Base-by-base conservation (phyloP, 2,888 invertebrate species). In the Argyresthia albistria region DNA sequence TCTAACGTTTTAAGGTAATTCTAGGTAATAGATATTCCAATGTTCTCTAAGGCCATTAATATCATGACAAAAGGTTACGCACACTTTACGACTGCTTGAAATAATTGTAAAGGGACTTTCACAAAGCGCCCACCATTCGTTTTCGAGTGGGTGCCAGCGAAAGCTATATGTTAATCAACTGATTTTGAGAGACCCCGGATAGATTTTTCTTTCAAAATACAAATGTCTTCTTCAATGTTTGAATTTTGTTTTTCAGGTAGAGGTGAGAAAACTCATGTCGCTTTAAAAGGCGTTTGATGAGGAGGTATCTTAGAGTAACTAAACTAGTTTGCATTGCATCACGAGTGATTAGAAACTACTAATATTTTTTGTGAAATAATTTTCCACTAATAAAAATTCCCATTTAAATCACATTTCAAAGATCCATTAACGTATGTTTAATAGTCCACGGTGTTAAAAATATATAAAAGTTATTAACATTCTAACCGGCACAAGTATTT, bases 241-340 rank as follows among this genome's bases (percentile, higher is more conserved):
- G 9, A 65, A 60, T 65, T 60, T 68, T 60, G 62, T 63, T 63
- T 81, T 74, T 52, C 80, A 84, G 84, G 84, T 78, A 83, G 82
- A 84, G 83, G 83, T 84, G 76, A 80, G 79, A 25, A 25, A 25
- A 25, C 3, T 25, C 25, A 6, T 25, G 25, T 6, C 25, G 25
- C 25, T 25, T 25, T 25, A 25, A 4, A 25, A 25, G 25, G 25
- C 25, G 25, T 25, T 25, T 25, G 25, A 25, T 25, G 25, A 6
- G 25, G 25, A 25, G 25, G 25, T 25, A 25, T n/a, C 16, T 16
- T 43, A 9, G 42, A 43, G n/a, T 11, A 12, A 49, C n/a, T 12
- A 9, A 7, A 37, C 9, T 14, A 9, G 37, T 36, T n/a, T 49
- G 37, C 25, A 25, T 25, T 25, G 46, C 25, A 15, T 45, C 25